These are phyloP conservation scores for Thalassarche chlororhynchos DNA, from an alignment of 2,113 vertebrate genomes.

Conservation along the genomic window DNA sequence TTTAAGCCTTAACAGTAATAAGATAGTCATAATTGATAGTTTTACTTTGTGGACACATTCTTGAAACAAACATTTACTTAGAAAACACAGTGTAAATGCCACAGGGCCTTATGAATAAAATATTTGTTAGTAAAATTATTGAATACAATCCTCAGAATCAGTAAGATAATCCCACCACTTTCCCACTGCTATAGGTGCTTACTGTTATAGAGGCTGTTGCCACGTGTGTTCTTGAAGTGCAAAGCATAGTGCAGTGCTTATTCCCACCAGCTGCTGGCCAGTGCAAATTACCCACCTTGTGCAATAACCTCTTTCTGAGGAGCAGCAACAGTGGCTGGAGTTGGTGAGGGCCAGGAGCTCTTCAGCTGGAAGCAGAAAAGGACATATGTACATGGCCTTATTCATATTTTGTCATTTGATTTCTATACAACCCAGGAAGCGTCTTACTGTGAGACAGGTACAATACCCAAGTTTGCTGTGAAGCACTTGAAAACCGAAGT, in stretches of 20 bases:
- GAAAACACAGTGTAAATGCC: background rate
- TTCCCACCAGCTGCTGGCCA: background rate
- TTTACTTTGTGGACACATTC: background rate
- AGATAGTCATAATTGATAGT: background rate
- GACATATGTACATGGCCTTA: accelerated
- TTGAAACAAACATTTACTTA: background rate
- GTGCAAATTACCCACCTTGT: background rate
- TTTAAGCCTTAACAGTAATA: background rate
- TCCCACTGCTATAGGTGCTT: background rate
- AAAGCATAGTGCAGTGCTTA: background rate
- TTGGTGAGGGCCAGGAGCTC: background rate
- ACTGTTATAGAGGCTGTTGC: background rate
- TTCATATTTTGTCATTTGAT: background rate
- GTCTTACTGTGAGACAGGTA: background rate
- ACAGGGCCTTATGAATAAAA: background rate
- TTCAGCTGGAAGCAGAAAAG: background rate
- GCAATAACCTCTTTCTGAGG: background rate
- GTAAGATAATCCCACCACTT: background rate
- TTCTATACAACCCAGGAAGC: background rate
- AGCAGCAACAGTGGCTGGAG: background rate
- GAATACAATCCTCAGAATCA: background rate
- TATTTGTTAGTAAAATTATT: background rate
- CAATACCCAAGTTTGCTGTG: background rate
- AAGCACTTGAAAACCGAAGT: background rate
- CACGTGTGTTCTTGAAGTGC: background rate